Conservation (phyloP, 2,113 vertebrate genomes). For the Proterorhinus semilunaris region DNA sequence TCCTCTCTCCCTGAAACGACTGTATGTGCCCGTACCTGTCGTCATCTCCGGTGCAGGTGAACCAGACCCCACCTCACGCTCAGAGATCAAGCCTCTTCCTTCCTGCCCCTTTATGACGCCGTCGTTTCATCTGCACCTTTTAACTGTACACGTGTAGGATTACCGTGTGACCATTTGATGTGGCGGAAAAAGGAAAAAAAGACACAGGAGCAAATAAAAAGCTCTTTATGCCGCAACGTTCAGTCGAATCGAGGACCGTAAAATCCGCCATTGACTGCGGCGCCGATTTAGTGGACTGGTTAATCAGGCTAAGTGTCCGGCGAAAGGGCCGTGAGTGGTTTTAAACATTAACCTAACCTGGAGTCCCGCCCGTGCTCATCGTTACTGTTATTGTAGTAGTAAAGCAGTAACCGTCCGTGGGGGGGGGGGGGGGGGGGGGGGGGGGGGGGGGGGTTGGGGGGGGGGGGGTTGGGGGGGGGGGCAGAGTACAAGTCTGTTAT, state of each 20-base stretch:
- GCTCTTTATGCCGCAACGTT: slow-evolving; percentile 17
- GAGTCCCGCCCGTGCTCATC: slow-evolving; percentile 1
- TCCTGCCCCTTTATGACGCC: slow-evolving; percentile 11
- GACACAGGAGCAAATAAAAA: neutral
- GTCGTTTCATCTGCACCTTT: slow-evolving; percentile 16
- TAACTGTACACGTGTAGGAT: slow-evolving; percentile 7
- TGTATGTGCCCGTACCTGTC: slow-evolving; percentile 3
- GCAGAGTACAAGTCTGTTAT: slow-evolving; percentile 52
- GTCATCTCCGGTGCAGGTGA: slow-evolving; percentile 38
- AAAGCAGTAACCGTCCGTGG: slow-evolving; percentile 22
- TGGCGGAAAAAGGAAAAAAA: slow-evolving; percentile 2
- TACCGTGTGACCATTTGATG: slow-evolving; percentile 14
- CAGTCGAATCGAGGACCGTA: slow-evolving; percentile 52
- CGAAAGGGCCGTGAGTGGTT: slow-evolving; percentile 5
- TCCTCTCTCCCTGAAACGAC: slow-evolving; percentile 20
- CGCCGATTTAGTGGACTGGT: slow-evolving; percentile 57
- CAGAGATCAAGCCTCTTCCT: slow-evolving; percentile 23
- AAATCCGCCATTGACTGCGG: slow-evolving; percentile 52
- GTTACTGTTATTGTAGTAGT: slow-evolving; percentile 29
- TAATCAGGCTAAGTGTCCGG: slow-evolving; percentile 67
- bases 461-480: too few species aligned
- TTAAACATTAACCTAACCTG: slow-evolving; percentile 53
- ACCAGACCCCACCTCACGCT: slow-evolving; percentile 27
- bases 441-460: too few species aligned
- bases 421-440: too few species aligned